Evolutionary conservation across 2,797 vertebrate genomes (phyloP), one percentile per base, ranked within the genome.

Genomic region (Danio albolineatus): DNA sequence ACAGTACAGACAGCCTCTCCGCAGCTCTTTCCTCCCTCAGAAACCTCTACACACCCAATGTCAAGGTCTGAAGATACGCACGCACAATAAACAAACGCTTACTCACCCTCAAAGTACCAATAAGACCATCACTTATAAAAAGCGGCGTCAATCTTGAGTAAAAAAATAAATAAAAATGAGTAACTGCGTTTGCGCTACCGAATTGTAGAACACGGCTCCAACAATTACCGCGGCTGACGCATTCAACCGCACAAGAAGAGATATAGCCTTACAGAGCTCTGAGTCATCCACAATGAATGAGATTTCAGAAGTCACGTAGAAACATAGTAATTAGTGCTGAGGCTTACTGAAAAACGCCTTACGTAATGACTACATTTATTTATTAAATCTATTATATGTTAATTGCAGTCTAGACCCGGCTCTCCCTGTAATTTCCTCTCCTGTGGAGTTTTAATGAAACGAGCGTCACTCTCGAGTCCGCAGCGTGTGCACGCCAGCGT

Each of bases 21-120:
- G 95, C 97, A 2, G 98, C 98, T 0, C 93, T 99, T 2, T 95
- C 95, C 62, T 99, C 98, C 49, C 95, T 99, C 72, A 95, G 98
- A 87, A 99, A 99, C 87, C 94, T 99, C 62, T 99, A 99, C 84
- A 99, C 98, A 19, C 98, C 98, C 49, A 99, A 99, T 0, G 96
- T 98, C 91, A 99, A 99, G 96, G 98, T 98, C 48, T 59, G 89
- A 90, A 91, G 7, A 53, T 59, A 44, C 12, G 28, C 65, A 44
- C 21, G 48, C 38, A 80, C 77, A 56, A 51, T 60, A 51, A 73
- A 54, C 43, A 44, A 53, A 70, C 21, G 60, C 61, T 46, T 21
- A 57, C 13, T 49, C 3, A 0, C n/a, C 39, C 14, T 53, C 39
- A 57, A 39, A 36, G 28, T 60, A 13, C 59, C 48, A 38, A 7